Conservation (phyloP, 2,797 vertebrate genomes). For the Valencia hispanica region DNA sequence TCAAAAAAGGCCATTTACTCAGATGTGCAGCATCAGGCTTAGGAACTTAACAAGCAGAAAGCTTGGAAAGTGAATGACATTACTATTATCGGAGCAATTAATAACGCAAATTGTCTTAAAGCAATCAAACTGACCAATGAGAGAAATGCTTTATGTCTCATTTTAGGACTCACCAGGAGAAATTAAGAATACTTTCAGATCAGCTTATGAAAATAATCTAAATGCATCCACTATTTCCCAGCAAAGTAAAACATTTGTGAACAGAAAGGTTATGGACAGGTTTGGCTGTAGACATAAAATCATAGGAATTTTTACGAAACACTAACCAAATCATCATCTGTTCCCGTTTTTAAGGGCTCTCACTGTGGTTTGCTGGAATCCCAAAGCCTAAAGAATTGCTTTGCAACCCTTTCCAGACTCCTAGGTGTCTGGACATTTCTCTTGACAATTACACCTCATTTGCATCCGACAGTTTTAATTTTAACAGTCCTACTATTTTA, state of each 20-base stretch:
- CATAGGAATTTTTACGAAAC: not conserved
- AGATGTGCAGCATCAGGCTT: conserved; percentile 23
- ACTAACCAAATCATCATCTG: not conserved
- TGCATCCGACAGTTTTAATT: too few relatives aligned
- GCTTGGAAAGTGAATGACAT: conserved; percentile 21
- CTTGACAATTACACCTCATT: too few relatives aligned
- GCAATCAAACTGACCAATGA: not conserved
- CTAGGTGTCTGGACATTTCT: too few relatives aligned
- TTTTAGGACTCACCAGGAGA: conserved; percentile 2
- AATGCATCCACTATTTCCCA: not conserved
- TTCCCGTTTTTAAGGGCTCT: not conserved
- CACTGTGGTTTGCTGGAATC: too few relatives aligned
- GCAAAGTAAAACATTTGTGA: conserved; percentile 6
- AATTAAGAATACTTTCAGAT: not conserved
- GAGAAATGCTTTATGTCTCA: conserved; percentile 10
- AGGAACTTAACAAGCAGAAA: conserved; percentile 34
- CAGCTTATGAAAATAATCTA: not conserved
- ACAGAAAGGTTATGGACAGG: conserved; percentile 5
- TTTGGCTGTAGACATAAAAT: not conserved
- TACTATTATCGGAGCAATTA: conserved; percentile 15
- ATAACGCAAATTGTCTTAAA: conserved; percentile 23
- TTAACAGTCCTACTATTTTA: too few relatives aligned
- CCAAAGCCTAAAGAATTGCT: too few relatives aligned
- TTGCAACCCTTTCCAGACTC: too few relatives aligned
- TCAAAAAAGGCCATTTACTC: conserved; percentile 7